A percentile compares a stretch with the other conserved stretches of the same genome.
These are phyloP conservation scores for Macrophya annulata DNA, from an alignment of 2,888 invertebrate genomes.

Conservation along the genomic window DNA sequence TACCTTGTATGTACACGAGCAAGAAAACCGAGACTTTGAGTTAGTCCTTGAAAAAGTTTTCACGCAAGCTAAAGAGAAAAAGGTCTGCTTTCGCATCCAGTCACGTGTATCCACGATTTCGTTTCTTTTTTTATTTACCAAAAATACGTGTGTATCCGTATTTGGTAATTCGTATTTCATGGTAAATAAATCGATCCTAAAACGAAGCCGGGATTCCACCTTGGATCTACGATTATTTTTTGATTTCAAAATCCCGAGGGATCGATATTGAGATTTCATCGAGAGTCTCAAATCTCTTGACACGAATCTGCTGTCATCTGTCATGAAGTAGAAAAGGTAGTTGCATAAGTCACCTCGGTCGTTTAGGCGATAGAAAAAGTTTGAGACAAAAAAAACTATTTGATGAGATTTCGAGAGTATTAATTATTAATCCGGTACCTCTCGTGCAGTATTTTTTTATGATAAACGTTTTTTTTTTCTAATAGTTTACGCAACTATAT, in stretches of 20 bases:
- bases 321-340: conserved; percentile 4
- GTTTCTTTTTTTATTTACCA: background rate
- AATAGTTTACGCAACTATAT: background rate
- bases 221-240: conserved; percentile 27
- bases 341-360: too few species aligned
- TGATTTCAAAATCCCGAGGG: conserved; percentile 15
- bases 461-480: background rate
- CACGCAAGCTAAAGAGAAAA: background rate
- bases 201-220: background rate
- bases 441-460: background rate
- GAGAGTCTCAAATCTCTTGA: background rate
- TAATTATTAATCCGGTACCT: background rate
- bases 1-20: background rate
- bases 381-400: background rate
- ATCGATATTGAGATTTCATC: conserved; percentile 6
- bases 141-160: background rate
- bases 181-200: conserved; percentile 4
- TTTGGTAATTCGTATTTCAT: conserved; percentile 3
- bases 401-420: background rate
- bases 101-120: background rate
- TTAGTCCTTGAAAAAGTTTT: background rate
- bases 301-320: background rate
- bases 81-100: background rate
- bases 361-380: background rate
- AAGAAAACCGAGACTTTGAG: background rate